Conservation (phyloP, 2,113 vertebrate genomes). For the Sitta europaea region DNA sequence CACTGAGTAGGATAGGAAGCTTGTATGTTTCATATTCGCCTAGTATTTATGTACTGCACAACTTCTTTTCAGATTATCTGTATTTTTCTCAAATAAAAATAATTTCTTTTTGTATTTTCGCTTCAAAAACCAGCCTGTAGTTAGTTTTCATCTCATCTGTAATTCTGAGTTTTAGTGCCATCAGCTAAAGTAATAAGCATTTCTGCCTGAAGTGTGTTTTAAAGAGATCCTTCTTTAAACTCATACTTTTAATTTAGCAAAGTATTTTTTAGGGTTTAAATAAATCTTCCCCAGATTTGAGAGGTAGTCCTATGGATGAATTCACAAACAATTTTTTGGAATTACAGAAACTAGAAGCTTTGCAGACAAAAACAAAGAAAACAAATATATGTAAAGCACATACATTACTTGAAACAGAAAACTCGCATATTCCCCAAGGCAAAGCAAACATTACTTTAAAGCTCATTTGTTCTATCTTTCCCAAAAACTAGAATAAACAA, state of each 20-base stretch:
- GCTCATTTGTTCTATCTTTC: not conserved
- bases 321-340: not conserved
- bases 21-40: not conserved
- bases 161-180: slow-evolving; percentile 30
- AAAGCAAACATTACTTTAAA: not conserved
- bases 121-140: not conserved
- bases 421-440: not conserved
- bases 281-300: not conserved
- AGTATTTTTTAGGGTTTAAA: not conserved
- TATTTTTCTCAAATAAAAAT: not conserved
- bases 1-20: not conserved
- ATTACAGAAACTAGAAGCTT: not conserved
- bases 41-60: not conserved
- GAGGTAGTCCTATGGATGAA: not conserved
- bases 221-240: slow-evolving; percentile 10
- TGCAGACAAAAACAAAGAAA: not conserved
- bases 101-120: not conserved
- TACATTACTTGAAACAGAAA: not conserved
- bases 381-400: not conserved
- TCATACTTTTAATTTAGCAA: slow-evolving; percentile 11
- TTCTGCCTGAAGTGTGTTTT: slow-evolving; percentile 3
- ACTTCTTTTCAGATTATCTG: not conserved
- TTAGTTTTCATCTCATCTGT: slow-evolving; percentile 2
- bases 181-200: slow-evolving; percentile 18
- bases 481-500: not conserved